Conservation (phyloP, 2,113 vertebrate species). For the Hucho hucho region DNA sequence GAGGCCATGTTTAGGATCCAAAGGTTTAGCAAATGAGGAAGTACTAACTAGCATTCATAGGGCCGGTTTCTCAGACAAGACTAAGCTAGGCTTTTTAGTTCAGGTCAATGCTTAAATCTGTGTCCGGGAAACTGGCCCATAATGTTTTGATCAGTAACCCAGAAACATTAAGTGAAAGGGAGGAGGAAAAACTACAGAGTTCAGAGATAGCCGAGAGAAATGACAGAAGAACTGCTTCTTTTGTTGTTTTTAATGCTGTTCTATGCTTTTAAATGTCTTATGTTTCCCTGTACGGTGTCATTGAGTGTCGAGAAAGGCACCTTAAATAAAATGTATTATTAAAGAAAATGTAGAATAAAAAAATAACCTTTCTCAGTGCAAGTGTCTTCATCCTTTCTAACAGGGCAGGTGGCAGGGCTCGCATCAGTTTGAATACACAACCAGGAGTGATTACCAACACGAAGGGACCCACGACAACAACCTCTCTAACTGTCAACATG, state of each 20-base stretch:
- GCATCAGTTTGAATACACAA: conserved; percentile 72
- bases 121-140: background rate
- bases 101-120: too few relatives aligned
- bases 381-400: conserved; percentile 68
- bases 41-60: too few relatives aligned
- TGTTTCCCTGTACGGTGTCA: too few relatives aligned
- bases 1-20: background rate
- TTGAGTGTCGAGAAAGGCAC: too few relatives aligned
- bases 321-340: too few relatives aligned
- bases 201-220: conserved; percentile 18
- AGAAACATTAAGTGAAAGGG: conserved; percentile 28
- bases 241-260: too few relatives aligned
- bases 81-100: too few relatives aligned
- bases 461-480: conserved; percentile 24
- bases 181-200: conserved; percentile 26
- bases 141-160: conserved; percentile 48
- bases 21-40: background rate
- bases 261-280: too few relatives aligned
- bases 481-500: background rate
- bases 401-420: conserved; percentile 43
- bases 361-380: conserved; percentile 66
- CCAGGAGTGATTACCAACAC: conserved; percentile 58
- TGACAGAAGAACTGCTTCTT: conserved; percentile 25
- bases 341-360: conserved; percentile 32
- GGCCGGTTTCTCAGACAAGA: background rate